Base-by-base conservation (phyloP, 2,888 invertebrate genomes). In the Drosophila cracens region DNA sequence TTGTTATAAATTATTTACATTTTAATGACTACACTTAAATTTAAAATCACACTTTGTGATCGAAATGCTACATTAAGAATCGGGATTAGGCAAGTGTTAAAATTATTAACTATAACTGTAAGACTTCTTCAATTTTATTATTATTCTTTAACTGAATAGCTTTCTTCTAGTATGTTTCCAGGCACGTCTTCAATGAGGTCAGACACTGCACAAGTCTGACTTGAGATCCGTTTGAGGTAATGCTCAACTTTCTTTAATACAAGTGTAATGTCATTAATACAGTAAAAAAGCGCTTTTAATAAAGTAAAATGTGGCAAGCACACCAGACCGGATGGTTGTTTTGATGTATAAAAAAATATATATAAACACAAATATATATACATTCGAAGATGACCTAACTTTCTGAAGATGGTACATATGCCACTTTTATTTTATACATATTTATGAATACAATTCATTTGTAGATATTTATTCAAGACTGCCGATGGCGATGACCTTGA, bases 401-500 rank as follows among this genome's bases (percentile, higher is more conserved):
- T 43, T 31, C 57, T 58, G 59, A 53, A 33, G 60, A 46, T 18
- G 31, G 11, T n/a, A 10, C 11, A 49, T 69, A 69, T 59, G 34
- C 64, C 70, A 74, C 61, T 74, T 52, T 74, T 74, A 69, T 49
- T 79, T 74, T 29, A 52, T 49, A 65, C 18, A 46, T 58, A 43
- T n/a, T 48, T 43, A 40, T 75, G 71, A 66, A 75, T 49, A 38
- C 62, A 25, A 66, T 75, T 70, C 70, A 66, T 79, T 66, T 49
- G 70, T 48, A 52, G 63, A 46, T 70, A 62, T 70, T 65, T 79
- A 60, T 75, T 75, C 65, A 79, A 53, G 13, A n/a, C 59, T 53
- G 56, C 56, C 57, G 67, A 34, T 27, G 52, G 52, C 29, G 18
- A 5, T 59, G 76, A 77, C 80, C 80, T 77, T 77, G 76, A 66